These are phyloP conservation scores for Nibea albiflora DNA, from an alignment of 2,113 vertebrate species.

Conservation along the genomic window DNA sequence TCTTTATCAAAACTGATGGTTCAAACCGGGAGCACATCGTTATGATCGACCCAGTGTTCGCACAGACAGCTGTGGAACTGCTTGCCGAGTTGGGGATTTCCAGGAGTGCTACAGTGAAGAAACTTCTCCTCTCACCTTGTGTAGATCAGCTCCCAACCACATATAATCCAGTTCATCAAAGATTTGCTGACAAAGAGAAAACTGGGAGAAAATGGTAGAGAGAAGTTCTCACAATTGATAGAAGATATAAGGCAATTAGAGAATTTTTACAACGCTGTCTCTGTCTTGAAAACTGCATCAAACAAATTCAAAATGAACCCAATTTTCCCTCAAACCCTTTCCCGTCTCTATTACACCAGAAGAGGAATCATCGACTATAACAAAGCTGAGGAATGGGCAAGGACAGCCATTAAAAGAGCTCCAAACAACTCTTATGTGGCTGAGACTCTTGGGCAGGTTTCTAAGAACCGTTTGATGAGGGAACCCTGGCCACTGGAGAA, in stretches of 20 bases:
- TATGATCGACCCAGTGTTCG: conserved; percentile 7
- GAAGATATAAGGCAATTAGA: not conserved
- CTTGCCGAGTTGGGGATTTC: not conserved
- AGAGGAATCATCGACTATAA: too few species aligned
- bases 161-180: conserved; percentile 13
- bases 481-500: rapidly evolving
- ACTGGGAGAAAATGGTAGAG: rapidly evolving
- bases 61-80: not conserved
- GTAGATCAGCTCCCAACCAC: rapidly evolving
- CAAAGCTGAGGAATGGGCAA: conserved; percentile 55
- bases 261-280: rapidly evolving
- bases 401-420: conserved; percentile 36
- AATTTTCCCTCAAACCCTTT: conserved; percentile 57
- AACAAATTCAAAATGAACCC: not conserved
- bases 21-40: rapidly evolving
- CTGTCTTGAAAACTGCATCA: conserved; percentile 40
- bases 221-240: conserved; percentile 64
- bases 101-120: conserved; percentile 25
- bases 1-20: conserved; percentile 8
- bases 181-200: conserved; percentile 62
- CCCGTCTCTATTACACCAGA: conserved; percentile 68
- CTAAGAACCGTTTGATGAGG: conserved; percentile 47
- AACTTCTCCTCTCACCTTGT: not conserved
- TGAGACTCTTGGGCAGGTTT: conserved; percentile 73
- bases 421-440: conserved; percentile 58